These are phyloP conservation scores for Volucella inflata DNA, from an alignment of 2,888 invertebrate species.

Conservation along the genomic window DNA sequence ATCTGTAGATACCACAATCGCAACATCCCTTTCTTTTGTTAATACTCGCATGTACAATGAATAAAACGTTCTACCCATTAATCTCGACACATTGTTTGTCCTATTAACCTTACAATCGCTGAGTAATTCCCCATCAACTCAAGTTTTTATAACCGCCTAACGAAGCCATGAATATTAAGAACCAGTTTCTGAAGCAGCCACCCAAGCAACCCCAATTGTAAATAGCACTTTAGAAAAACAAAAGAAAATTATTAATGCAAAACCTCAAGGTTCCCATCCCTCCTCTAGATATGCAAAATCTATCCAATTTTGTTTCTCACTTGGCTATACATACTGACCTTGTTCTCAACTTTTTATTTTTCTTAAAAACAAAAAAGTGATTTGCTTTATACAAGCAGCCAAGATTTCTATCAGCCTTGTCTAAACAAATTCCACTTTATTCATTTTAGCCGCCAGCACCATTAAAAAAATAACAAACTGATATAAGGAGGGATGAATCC, in stretches of 20 bases:
- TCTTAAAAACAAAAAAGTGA: constrained; percentile 32
- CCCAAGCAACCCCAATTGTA: constrained; percentile 14
- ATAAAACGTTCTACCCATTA: constrained; percentile 26
- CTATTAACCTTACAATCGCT: constrained; percentile 25
- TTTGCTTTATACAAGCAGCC: constrained; percentile 45
- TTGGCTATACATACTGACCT: too few relatives aligned
- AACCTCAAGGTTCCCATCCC: not conserved
- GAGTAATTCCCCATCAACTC: constrained; percentile 23
- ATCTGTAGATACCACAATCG: not conserved
- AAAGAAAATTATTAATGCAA: constrained; percentile 18
- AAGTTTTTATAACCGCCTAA: not conserved
- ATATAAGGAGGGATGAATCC: constrained; percentile 46
- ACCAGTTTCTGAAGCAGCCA: constrained; percentile 17
- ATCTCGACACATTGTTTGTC: constrained; percentile 19
- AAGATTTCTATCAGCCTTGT: constrained; percentile 46
- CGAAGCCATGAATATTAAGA: constrained; percentile 35
- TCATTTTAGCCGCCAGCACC: not conserved
- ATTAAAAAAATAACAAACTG: constrained; percentile 35
- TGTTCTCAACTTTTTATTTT: too few relatives aligned
- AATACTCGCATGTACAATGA: too few relatives aligned
- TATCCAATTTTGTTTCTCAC: too few relatives aligned
- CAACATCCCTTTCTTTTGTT: not conserved
- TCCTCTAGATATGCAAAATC: not conserved
- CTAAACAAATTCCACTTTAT: constrained; percentile 28
- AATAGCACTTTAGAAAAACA: not conserved